These are phyloP conservation scores for Acronicta leporina DNA, from an alignment of 2,888 invertebrate species.

Conservation along the genomic window DNA sequence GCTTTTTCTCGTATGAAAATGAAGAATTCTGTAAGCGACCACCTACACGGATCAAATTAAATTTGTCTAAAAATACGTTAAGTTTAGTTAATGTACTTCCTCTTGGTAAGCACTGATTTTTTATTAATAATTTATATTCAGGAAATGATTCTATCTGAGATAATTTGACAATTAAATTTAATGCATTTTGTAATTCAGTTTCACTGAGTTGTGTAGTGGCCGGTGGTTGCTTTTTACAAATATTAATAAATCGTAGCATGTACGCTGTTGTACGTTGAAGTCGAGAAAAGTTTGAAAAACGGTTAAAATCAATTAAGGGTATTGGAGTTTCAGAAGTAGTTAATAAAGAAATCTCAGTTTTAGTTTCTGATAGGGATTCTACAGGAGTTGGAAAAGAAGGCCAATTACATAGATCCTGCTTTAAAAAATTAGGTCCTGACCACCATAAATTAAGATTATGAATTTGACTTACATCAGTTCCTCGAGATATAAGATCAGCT, in stretches of 20 bases:
- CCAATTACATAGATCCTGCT: background rate
- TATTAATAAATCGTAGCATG: conserved; percentile 17
- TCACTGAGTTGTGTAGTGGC: background rate
- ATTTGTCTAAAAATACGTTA: conserved; percentile 3
- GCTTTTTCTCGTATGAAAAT: conserved; percentile 28
- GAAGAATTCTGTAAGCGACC: conserved; percentile 1
- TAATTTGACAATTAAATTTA: conserved; percentile 1
- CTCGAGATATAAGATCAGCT: background rate
- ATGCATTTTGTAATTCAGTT: conserved; percentile 2
- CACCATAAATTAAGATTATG: conserved; percentile 6
- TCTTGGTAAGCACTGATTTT: background rate
- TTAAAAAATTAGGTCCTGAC: conserved; percentile 4
- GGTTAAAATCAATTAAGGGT: conserved; percentile 3
- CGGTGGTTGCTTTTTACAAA: conserved; percentile 2
- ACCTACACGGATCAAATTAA: background rate
- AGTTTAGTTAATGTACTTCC: background rate
- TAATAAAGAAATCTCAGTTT: too few relatives aligned
- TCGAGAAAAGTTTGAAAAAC: conserved; percentile 14
- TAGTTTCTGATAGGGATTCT: background rate
- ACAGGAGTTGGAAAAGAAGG: background rate
- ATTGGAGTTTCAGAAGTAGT: too few relatives aligned
- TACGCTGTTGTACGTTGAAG: conserved; percentile 20
- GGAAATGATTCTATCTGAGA: conserved; percentile 13
- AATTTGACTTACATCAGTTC: background rate
- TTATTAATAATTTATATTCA: conserved; percentile 11